phyloP scores from a whole-genome alignment of 2,888 invertebrate species.

The Folsomia candida region DNA sequence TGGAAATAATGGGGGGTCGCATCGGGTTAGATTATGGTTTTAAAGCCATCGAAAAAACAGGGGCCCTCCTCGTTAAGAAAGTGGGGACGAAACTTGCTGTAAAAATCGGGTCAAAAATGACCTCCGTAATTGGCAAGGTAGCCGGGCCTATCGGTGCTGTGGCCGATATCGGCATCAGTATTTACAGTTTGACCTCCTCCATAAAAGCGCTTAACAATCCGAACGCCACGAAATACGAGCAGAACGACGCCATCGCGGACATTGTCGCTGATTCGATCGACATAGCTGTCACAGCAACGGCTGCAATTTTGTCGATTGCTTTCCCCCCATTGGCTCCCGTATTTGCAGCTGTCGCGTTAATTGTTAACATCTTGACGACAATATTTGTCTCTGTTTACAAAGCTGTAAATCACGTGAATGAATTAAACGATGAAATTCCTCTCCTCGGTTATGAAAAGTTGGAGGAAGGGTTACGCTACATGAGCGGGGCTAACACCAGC shows the following conservation, averaged over 20 bases:
- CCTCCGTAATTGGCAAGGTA: slow-evolving; percentile 3
- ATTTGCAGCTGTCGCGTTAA: slow-evolving; percentile 10
- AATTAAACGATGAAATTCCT: slow-evolving; percentile 20
- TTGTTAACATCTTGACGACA: not conserved
- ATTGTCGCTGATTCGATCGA: slow-evolving; percentile 27
- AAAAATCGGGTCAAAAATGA: not conserved
- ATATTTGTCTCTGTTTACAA: not conserved
- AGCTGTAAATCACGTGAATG: slow-evolving; percentile 23
- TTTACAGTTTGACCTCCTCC: slow-evolving; percentile 11
- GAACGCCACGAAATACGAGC: slow-evolving; percentile 18
- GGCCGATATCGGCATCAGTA: slow-evolving; percentile 19
- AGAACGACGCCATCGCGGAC: slow-evolving; percentile 38
- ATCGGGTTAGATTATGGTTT: slow-evolving; percentile 17
- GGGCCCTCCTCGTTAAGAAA: not conserved
- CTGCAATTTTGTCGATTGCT: slow-evolving; percentile 4
- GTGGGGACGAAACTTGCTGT: slow-evolving; percentile 1
- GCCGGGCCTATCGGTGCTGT: slow-evolving; percentile 22
- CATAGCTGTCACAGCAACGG: slow-evolving; percentile 16
- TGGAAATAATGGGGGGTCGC: slow-evolving; percentile 24
- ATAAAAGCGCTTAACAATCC: not conserved
- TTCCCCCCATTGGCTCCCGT: slow-evolving; percentile 31
- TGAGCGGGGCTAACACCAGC: slow-evolving; percentile 14
- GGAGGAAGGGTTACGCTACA: not conserved
- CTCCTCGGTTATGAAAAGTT: slow-evolving; percentile 18
- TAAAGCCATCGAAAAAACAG: not conserved